Percentiles rank a stretch among this genome's conserved stretches.
These are phyloP conservation scores for Eumeta japonica DNA, from an alignment of 1,140 invertebrate genomes.

Conservation along the genomic window DNA sequence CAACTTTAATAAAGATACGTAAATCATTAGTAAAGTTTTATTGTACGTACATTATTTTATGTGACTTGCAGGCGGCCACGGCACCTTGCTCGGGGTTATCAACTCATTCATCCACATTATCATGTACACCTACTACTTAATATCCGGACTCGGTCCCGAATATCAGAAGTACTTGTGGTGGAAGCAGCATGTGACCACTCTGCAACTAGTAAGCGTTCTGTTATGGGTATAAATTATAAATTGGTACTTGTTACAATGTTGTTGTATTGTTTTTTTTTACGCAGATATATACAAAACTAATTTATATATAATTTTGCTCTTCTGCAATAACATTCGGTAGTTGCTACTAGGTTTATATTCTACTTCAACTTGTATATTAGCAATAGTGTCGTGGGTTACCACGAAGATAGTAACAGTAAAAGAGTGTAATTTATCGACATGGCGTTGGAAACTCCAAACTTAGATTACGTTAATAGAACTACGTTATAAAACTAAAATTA, in stretches of 20 bases:
- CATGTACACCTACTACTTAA: constrained; percentile 90
- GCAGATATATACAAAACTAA: no score
- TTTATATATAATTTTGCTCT: no score
- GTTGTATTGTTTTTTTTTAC: no score
- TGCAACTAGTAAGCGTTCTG: constrained; percentile 73
- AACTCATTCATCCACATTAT: constrained; percentile 85
- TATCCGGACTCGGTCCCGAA: constrained; percentile 80
- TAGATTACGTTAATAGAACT: no score
- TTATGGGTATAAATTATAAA: background rate
- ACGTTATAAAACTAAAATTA: no score
- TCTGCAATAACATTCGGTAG: no score
- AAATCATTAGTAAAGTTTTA: constrained; percentile 1
- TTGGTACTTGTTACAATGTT: background rate
- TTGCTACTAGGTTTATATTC: no score
- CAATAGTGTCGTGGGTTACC: no score
- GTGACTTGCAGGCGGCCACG: constrained; percentile 76
- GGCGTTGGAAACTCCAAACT: no score
- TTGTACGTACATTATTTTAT: constrained; percentile 2
- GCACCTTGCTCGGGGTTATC: constrained; percentile 77
- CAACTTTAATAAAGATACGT: background rate
- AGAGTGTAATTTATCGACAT: no score
- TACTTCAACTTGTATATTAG: no score
- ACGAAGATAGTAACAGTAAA: no score
- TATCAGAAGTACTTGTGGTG: constrained; percentile 90
- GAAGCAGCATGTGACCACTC: constrained; percentile 86